Evolutionary conservation across 2,113 vertebrate species (phyloP).

Genomic region (Phaethornis superciliosus): DNA sequence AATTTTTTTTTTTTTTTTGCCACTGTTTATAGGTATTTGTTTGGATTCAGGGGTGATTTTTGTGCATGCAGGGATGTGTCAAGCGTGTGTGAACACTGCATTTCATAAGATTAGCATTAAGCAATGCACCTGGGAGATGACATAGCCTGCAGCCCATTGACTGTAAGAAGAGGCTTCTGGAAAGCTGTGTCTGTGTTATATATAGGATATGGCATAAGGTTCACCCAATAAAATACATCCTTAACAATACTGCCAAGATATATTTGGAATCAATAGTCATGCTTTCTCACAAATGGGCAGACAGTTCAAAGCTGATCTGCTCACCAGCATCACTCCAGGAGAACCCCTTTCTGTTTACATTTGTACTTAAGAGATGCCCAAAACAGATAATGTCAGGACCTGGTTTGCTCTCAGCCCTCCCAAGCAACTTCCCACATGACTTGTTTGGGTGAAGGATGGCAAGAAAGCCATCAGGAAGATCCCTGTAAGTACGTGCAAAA

Average conservation of each 20-base stretch:
- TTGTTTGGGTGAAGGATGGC: not conserved
- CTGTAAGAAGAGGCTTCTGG: slow-evolving; percentile 1
- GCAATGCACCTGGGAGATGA: slow-evolving; percentile 42
- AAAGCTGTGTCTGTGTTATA: not conserved
- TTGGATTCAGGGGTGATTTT: slow-evolving; percentile 2
- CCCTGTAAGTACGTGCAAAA: not conserved
- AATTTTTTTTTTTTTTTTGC: not conserved
- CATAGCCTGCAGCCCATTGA: slow-evolving; percentile 14
- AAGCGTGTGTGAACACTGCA: slow-evolving; percentile 16
- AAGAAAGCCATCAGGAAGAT: not conserved
- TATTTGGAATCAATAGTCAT: slow-evolving; percentile 1
- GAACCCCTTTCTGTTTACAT: slow-evolving; percentile 38
- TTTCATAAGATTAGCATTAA: slow-evolving; percentile 41
- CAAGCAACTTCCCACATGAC: slow-evolving; percentile 30
- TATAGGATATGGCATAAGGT: not conserved
- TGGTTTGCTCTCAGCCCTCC: slow-evolving; percentile 42
- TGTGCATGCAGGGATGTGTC: not conserved
- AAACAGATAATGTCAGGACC: slow-evolving; percentile 10
- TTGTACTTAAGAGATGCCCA: slow-evolving; percentile 8
- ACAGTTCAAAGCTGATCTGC: slow-evolving; percentile 40
- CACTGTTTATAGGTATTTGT: slow-evolving; percentile 9
- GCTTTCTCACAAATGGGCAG: not conserved
- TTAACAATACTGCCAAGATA: slow-evolving; percentile 22
- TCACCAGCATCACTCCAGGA: not conserved
- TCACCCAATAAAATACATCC: slow-evolving; percentile 16